Conservation (phyloP, 1,140 invertebrate genomes). For the Trinorchestia longiramus region DNA sequence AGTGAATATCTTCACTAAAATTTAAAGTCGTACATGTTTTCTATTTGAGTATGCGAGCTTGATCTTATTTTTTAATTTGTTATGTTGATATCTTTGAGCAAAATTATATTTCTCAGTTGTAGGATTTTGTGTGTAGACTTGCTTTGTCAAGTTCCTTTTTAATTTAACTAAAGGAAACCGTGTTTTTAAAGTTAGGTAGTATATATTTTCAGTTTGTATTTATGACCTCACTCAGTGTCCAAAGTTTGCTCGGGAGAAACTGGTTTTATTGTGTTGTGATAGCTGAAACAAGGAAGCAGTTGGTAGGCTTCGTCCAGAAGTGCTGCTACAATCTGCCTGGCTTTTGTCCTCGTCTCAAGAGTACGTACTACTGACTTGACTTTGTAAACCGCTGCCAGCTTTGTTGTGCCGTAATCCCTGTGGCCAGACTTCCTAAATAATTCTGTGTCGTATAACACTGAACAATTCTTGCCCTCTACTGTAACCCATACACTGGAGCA, state of each 20-base stretch:
- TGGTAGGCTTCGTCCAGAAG: background rate
- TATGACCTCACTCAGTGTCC: background rate
- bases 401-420: background rate
- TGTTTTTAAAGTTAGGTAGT: background rate
- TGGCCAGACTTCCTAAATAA: background rate
- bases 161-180: background rate
- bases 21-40: background rate
- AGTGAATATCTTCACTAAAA: background rate
- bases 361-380: background rate
- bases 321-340: background rate
- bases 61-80: background rate
- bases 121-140: background rate
- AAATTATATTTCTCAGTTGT: background rate
- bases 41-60: background rate
- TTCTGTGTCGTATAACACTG: background rate
- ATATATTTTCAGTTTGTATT: background rate
- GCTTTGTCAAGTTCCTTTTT: background rate
- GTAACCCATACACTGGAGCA: background rate
- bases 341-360: background rate
- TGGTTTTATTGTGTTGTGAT: conserved; percentile 9
- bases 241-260: background rate
- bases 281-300: background rate
- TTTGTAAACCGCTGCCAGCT: background rate
- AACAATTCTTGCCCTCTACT: background rate
- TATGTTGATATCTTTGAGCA: background rate